These are phyloP conservation scores for Lindbergichthys nudifrons DNA, from an alignment of 2,797 vertebrate species.

Conservation along the genomic window DNA sequence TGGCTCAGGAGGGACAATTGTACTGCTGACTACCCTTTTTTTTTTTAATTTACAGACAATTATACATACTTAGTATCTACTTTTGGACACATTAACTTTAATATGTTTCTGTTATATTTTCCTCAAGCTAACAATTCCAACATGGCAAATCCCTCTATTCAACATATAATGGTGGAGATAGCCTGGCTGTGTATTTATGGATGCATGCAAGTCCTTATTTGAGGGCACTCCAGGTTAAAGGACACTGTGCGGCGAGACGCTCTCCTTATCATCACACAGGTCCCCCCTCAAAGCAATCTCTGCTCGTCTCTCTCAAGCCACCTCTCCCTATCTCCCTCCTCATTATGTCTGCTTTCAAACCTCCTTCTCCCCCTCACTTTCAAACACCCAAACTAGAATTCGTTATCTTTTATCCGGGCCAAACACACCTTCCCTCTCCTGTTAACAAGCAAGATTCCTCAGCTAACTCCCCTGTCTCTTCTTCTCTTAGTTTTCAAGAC, in stretches of 20 bases:
- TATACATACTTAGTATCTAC: no score
- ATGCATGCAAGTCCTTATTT: background rate
- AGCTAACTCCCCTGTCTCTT: background rate
- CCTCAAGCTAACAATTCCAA: background rate
- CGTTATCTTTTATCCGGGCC: constrained; percentile 45
- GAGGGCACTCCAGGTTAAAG: constrained; percentile 17
- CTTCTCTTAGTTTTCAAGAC: constrained; percentile 30
- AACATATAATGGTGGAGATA: background rate
- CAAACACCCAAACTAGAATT: constrained; percentile 36
- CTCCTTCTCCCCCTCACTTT: constrained; percentile 10
- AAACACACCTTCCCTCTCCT: constrained; percentile 22
- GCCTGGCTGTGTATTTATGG: constrained; percentile 6
- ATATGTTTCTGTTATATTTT: background rate
- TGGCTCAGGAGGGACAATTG: no score
- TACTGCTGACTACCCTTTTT: no score
- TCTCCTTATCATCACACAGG: constrained; percentile 21
- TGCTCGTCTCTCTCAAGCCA: constrained; percentile 2
- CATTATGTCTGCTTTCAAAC: constrained; percentile 38
- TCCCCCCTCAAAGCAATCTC: constrained; percentile 41
- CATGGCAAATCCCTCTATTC: background rate
- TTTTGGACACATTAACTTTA: background rate
- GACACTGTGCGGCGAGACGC: constrained; percentile 4
- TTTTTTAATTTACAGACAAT: no score
- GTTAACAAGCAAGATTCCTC: constrained; percentile 41
- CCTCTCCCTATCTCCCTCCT: constrained; percentile 16